Percentiles rank a stretch among this genome's conserved stretches.
Conservation (phyloP, 1,140 invertebrate species). For the Cydia fagiglandana region DNA sequence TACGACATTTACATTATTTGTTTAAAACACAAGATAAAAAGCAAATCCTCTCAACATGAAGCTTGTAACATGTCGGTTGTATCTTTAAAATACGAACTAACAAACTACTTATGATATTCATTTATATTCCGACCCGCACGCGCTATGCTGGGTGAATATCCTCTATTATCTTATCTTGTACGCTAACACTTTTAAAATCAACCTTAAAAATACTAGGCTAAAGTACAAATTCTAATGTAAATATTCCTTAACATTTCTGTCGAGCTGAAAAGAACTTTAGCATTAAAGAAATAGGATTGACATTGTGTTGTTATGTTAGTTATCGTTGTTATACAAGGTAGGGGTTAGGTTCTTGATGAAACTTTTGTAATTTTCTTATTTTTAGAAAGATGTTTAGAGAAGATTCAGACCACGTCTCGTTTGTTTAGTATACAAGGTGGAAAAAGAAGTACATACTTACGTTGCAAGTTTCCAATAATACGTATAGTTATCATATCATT, state of each 20-base stretch:
- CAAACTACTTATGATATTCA: conserved; percentile 15
- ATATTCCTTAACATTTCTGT: background rate
- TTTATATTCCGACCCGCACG: background rate
- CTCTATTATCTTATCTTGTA: conserved; percentile 12
- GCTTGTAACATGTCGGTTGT: background rate
- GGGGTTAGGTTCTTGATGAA: conserved; percentile 4
- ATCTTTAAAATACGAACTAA: conserved; percentile 9
- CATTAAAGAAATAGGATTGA: background rate
- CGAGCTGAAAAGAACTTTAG: background rate
- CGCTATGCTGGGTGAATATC: background rate
- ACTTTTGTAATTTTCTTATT: conserved; percentile 25
- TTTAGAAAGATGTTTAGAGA: conserved; percentile 11
- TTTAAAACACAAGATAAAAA: background rate
- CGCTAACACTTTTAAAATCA: background rate
- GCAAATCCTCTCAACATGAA: background rate
- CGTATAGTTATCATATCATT: no score
- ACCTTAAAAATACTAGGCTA: background rate
- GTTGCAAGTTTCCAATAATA: no score
- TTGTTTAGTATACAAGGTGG: background rate
- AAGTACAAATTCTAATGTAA: background rate
- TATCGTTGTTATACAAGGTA: background rate
- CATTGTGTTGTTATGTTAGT: background rate
- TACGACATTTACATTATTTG: background rate
- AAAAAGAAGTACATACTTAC: no score
- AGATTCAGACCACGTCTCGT: conserved; percentile 6